Evolutionary conservation across 2,113 vertebrate species (phyloP).

Genomic region (Polypterus senegalus): DNA sequence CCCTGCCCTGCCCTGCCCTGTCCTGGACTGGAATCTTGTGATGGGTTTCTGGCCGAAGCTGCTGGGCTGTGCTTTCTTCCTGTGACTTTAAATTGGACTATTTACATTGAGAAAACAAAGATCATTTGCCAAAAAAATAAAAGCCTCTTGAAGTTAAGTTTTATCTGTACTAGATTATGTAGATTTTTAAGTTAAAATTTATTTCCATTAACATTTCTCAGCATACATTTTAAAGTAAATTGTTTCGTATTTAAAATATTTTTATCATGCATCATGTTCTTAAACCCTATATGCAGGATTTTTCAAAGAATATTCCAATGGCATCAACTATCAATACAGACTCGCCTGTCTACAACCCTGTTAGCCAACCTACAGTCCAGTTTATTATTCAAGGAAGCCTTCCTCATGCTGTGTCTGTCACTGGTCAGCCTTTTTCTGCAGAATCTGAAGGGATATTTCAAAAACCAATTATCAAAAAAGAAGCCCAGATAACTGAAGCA

Average conservation of each 20-base stretch:
- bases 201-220: not conserved
- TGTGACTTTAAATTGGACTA: no score
- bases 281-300: slow-evolving; percentile 29
- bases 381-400: slow-evolving; percentile 46
- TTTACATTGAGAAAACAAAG: not conserved
- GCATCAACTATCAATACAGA: slow-evolving; percentile 28
- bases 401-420: slow-evolving; percentile 25
- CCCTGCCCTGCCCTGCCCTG: no score
- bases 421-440: slow-evolving; percentile 31
- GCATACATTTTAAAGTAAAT: not conserved
- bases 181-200: not conserved
- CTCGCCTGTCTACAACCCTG: slow-evolving; percentile 28
- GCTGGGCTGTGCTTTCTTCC: no score
- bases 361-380: slow-evolving; percentile 46
- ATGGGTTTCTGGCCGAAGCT: no score
- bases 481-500: slow-evolving; percentile 10
- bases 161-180: not conserved
- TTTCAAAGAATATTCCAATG: slow-evolving; percentile 34
- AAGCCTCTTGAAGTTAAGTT: slow-evolving; percentile 19
- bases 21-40: no score
- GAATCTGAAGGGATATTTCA: slow-evolving; percentile 39
- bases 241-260: not conserved
- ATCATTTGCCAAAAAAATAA: slow-evolving; percentile 30
- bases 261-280: not conserved
- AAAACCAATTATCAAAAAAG: slow-evolving; percentile 22